Conservation (phyloP, 2,888 invertebrate genomes). For the Drosophila meridionalis region DNA sequence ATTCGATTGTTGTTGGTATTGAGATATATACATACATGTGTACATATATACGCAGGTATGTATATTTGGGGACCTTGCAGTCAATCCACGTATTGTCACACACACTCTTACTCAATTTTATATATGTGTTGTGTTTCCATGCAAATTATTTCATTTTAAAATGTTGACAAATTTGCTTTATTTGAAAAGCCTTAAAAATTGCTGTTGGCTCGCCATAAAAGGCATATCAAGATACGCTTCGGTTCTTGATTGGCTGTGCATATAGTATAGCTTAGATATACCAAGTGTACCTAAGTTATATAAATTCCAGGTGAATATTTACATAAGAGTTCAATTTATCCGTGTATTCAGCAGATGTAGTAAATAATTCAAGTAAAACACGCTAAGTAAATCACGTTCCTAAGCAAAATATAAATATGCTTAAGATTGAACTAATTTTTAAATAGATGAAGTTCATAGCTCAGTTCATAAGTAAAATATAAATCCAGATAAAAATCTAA, state of each 20-base stretch:
- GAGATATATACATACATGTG: background rate
- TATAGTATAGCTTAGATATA: background rate
- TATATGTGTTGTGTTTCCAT: background rate
- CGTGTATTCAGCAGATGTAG: background rate
- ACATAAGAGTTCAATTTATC: background rate
- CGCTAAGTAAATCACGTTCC: too few species aligned
- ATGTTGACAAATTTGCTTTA: conserved; percentile 27
- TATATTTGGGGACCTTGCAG: conserved; percentile 18
- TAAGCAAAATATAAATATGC: background rate
- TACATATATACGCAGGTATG: background rate
- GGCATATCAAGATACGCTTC: background rate
- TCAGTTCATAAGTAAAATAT: too few species aligned
- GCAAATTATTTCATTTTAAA: conserved; percentile 29
- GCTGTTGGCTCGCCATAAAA: conserved; percentile 8
- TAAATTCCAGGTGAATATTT: background rate
- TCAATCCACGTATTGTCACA: conserved; percentile 1
- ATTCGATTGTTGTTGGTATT: conserved; percentile 14
- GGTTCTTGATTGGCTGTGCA: conserved; percentile 9
- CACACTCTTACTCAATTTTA: background rate
- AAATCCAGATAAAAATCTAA: too few species aligned
- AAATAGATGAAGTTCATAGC: too few species aligned
- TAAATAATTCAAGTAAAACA: background rate
- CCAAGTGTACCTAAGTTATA: background rate
- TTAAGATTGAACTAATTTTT: background rate
- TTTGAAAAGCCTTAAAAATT: conserved; percentile 12